Base-by-base conservation (phyloP, 2,888 invertebrate genomes). In the Troilus luridus region DNA sequence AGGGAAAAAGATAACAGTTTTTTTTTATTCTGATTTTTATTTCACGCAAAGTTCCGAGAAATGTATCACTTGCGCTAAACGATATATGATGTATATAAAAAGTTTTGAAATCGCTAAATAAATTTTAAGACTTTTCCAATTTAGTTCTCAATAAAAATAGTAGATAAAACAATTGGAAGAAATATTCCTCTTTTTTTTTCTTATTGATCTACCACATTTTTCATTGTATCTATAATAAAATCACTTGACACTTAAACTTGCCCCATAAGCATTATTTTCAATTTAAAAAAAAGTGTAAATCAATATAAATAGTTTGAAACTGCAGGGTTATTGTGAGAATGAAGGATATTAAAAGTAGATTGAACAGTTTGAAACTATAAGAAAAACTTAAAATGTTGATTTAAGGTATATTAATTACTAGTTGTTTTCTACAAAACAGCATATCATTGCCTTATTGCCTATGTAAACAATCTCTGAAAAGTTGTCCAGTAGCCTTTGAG, bases 401-500 rank as follows among this genome's bases (percentile, higher is more conserved):
- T 89, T 67, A 89, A 89, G 56, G 59, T 64, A 89, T 60, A 89
- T 89, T 89, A 89, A 89, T 89, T 85, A 56, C 56, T 56, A 85
- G 27, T 77, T 77, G 72, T 85, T 64, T 89, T 89, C 12, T 67
- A 89, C 59, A 60, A 89, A 60, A 89, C 91, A 91, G 91, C 91
- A 91, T 91, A 91, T 91, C 91, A 91, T 91, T 91, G 91, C 91
- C 91, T 91, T 91, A 81, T 81, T 62, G 91, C 89, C 77, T 88
- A 41, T 41, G 90, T 90, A 90, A 85, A 85, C 54, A 56, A 56
- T n/a, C 58, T 72, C 67, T 62, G n/a, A 88, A 62, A 91, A 88
- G 58, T 85, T 88, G 89, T 91, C 91, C 91, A 90, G 90, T 91
- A 91, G 91, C 81, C 88, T 88, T 88, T 27, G 89, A 85, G 90